A percentile compares a stretch with the other conserved stretches of the same genome.
Conservation (phyloP, 2,888 invertebrate genomes). For the Orchesellides sinensis region DNA sequence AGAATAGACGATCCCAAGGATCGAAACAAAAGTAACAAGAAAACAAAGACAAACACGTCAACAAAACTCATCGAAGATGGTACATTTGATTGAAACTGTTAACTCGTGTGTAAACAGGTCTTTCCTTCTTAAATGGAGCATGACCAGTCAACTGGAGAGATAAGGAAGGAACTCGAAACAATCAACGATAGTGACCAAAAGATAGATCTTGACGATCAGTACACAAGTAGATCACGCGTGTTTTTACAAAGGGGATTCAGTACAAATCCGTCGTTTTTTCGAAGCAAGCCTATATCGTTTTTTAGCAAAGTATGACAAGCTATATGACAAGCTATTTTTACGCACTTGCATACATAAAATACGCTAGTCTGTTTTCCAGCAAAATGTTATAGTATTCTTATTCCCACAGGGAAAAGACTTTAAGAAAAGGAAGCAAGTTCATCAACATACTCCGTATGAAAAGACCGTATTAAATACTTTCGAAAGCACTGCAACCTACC, state of each 20-base stretch:
- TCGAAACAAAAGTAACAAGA: slow-evolving; percentile 8
- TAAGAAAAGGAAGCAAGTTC: slow-evolving; percentile 27
- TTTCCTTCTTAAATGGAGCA: slow-evolving; percentile 25
- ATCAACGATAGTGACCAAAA: neutral
- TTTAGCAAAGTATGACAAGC: neutral
- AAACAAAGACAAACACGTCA: no score
- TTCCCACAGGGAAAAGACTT: slow-evolving; percentile 30
- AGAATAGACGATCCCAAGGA: neutral
- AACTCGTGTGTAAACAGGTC: neutral
- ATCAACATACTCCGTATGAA: slow-evolving; percentile 38
- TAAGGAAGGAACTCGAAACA: neutral
- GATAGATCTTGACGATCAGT: neutral
- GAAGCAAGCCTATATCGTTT: neutral
- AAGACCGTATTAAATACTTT: slow-evolving; percentile 25
- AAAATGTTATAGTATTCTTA: no score
- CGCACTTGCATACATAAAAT: no score
- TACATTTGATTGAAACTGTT: no score
- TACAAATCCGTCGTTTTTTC: slow-evolving; percentile 7
- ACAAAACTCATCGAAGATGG: no score
- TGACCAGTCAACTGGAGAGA: neutral
- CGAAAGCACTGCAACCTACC: slow-evolving; percentile 29
- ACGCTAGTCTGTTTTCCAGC: no score
- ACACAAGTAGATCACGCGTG: neutral
- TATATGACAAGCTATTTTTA: neutral
- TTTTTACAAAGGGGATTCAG: slow-evolving; percentile 4